Base-by-base conservation (phyloP, 2,888 invertebrate genomes). In the Latheticus oryzae region DNA sequence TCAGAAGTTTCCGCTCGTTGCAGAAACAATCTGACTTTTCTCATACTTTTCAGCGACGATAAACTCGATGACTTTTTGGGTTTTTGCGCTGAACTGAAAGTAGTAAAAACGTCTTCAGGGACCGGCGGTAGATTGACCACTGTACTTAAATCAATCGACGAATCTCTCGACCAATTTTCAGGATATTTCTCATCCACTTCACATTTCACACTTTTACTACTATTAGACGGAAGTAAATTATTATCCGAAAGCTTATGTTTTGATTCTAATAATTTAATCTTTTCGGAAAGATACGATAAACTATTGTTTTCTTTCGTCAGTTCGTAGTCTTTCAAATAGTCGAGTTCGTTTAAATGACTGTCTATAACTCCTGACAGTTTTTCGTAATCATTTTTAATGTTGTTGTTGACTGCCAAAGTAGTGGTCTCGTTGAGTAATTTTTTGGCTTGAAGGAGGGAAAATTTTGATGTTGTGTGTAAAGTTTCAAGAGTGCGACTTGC, bases 161-260 rank as follows among this genome's bases (percentile, higher is more conserved):
- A 80, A 57, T 80, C 80, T 23, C 76, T 71, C 1, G 80, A 79
- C 67, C 78, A 73, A 66, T 78, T 79, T 60, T 80, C 80, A 0
- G 81, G 81, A 69, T 80, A 81, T 63, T 79, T 80, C 66, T 80
- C 80, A 57, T 80, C 78, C 1, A 80, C 65, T 53, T 80, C 79
- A n/a, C 75, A 75, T 55, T 77, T 78, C 2, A 76, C 70, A 58
- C 75, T 75, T 57, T 73, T 77, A 17, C 69, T 68, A 24, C 71
- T 75, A 54, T 68, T 73, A 1, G 68, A 64, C 9, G 73, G 70
- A 2, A 67, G 55, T 38, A 51, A 57, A 57, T 59, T 67, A 62
- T 58, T 74, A 65, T 68, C 69, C 12, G 60, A 60, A 12, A 33
- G 57, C 43, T 59, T 63, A 33, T 65, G 62, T 33, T 23, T 43